Conservation (phyloP, 2,797 vertebrate genomes). For the Premnoplex brunnescens region DNA sequence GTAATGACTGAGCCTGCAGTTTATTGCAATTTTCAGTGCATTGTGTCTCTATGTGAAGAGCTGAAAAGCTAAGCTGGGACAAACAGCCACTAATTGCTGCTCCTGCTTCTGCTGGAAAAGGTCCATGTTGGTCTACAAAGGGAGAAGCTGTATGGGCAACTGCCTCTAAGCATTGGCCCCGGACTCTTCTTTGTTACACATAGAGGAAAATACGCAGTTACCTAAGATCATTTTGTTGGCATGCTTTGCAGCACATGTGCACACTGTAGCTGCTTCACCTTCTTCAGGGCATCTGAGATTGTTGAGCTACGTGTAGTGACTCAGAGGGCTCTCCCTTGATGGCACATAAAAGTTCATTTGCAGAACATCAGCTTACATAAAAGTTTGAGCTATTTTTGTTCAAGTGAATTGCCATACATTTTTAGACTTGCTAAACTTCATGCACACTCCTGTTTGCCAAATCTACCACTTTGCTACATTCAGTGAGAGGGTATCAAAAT, state of each 20-base stretch:
- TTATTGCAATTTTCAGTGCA: not conserved
- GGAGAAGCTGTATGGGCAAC: not conserved
- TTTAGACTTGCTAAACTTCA: constrained; percentile 21
- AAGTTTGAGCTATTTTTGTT: constrained; percentile 40
- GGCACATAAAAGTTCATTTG: constrained; percentile 20
- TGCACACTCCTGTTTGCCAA: not conserved
- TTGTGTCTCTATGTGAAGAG: not conserved
- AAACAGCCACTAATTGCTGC: not conserved
- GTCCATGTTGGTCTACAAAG: not conserved
- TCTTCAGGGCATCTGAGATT: not conserved
- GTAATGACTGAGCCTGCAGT: not conserved
- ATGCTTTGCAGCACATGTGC: not conserved
- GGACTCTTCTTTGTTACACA: not conserved
- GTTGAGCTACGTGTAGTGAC: not conserved
- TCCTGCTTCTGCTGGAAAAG: not conserved
- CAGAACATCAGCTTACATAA: not conserved
- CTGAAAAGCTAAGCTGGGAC: not conserved
- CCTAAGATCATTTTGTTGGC: not conserved
- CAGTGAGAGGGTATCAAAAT: not conserved
- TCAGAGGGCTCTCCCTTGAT: constrained; percentile 30
- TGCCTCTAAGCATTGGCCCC: not conserved
- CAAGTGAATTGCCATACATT: not conserved
- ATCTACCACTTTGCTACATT: not conserved
- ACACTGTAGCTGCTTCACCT: not conserved
- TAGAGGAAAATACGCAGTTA: not conserved